Conservation (phyloP, 2,113 vertebrate species). For the Rhodinocichla rosea region DNA sequence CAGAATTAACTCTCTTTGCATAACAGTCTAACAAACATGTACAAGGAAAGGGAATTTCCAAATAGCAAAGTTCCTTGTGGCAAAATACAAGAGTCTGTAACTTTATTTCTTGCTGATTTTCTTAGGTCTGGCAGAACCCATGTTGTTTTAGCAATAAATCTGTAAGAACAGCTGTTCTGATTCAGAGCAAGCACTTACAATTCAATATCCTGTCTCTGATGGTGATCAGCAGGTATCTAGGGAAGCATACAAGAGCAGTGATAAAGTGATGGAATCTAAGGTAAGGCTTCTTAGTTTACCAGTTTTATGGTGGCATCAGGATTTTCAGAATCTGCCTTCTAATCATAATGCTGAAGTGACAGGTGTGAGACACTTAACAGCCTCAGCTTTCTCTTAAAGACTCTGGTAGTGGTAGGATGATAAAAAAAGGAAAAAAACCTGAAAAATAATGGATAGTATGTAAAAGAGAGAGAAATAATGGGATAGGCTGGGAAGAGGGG, state of each 20-base stretch:
- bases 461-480: neutral
- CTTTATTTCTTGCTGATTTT: neutral
- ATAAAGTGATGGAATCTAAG: neutral
- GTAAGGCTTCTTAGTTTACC: neutral
- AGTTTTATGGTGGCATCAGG: neutral
- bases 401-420: neutral
- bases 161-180: neutral
- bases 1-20: neutral
- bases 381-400: neutral
- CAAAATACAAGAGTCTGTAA: neutral
- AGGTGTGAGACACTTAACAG: neutral
- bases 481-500: neutral
- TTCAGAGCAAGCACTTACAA: neutral
- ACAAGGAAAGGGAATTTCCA: neutral
- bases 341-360: neutral
- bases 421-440: neutral
- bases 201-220: slow-evolving; percentile 8
- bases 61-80: neutral
- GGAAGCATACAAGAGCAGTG: neutral
- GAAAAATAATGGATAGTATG: neutral
- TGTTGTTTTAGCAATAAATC: slow-evolving; percentile 2
- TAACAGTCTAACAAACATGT: neutral
- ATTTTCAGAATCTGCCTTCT: neutral
- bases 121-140: neutral
- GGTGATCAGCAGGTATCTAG: neutral